These are phyloP conservation scores for Alauda arvensis DNA, from an alignment of 2,797 vertebrate genomes.

Conservation along the genomic window DNA sequence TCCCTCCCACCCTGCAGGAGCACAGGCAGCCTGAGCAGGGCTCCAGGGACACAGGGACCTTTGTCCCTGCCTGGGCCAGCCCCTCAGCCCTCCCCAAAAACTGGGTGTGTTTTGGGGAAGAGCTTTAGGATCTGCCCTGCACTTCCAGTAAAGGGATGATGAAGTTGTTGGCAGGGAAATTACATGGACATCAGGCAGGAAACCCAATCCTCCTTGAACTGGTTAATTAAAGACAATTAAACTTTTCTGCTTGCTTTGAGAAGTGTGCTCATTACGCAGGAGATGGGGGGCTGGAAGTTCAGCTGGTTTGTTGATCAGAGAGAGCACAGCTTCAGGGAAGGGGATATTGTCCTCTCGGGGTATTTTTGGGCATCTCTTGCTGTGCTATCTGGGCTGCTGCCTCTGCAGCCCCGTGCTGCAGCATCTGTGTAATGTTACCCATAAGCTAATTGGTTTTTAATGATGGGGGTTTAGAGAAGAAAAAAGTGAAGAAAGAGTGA, in stretches of 20 bases:
- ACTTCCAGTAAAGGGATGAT: slow-evolving; percentile 72
- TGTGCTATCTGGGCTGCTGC: slow-evolving; percentile 4
- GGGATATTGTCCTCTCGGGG: neutral
- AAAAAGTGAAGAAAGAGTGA: neutral
- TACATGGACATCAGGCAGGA: slow-evolving; percentile 83
- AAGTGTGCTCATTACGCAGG: slow-evolving; percentile 85
- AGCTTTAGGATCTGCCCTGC: slow-evolving; percentile 12
- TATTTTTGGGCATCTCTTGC: slow-evolving; percentile 16
- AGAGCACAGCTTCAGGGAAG: neutral
- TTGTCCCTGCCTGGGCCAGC: slow-evolving; percentile 9
- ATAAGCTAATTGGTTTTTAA: slow-evolving; percentile 48
- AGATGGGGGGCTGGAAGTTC: slow-evolving; percentile 55
- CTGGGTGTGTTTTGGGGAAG: neutral
- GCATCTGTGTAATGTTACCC: slow-evolving; percentile 17
- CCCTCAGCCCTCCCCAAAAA: neutral
- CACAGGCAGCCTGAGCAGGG: neutral
- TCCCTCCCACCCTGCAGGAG: slow-evolving; percentile 42
- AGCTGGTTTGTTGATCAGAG: neutral
- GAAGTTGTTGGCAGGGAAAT: slow-evolving; percentile 85
- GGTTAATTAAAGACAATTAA: slow-evolving; percentile 93
- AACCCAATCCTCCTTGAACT: slow-evolving; percentile 86
- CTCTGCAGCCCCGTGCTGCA: slow-evolving; percentile 5
- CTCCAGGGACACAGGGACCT: neutral
- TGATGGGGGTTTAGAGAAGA: slow-evolving; percentile 1
- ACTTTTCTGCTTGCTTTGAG: slow-evolving; percentile 88